These are phyloP conservation scores for Coccyzus lansbergi DNA, from an alignment of 2,797 vertebrate genomes.

Conservation along the genomic window DNA sequence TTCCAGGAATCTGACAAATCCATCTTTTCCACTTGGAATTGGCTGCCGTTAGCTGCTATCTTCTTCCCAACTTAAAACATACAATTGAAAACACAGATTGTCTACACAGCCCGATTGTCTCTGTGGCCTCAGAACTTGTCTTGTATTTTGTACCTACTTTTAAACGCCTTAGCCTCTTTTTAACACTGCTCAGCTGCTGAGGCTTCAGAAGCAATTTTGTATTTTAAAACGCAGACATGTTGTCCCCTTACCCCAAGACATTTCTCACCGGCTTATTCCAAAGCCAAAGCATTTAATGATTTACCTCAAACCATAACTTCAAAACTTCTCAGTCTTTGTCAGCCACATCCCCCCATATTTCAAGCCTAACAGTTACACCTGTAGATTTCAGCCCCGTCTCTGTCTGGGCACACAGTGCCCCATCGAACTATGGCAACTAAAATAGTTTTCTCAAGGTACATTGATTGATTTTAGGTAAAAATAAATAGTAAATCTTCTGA, in stretches of 20 bases:
- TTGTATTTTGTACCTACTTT: constrained; percentile 23
- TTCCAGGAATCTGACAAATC: neutral
- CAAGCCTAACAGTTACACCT: neutral
- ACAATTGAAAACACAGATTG: constrained; percentile 50
- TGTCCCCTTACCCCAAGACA: neutral
- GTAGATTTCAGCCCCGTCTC: neutral
- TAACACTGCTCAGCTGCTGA: constrained; percentile 30
- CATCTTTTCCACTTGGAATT: neutral
- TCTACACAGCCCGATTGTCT: constrained; percentile 69
- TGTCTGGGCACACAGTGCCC: constrained; percentile 1
- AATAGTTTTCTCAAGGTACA: neutral
- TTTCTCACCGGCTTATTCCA: constrained; percentile 42
- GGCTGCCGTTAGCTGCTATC: neutral
- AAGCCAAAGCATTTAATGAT: constrained; percentile 28
- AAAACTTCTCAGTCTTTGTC: neutral
- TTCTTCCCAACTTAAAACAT: neutral
- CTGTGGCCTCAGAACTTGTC: constrained; percentile 2
- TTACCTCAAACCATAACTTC: constrained; percentile 33
- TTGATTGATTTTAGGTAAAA: neutral
- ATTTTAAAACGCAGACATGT: neutral
- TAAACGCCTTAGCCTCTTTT: neutral
- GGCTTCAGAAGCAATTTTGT: constrained; percentile 2
- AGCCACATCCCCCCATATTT: neutral
- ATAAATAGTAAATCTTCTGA: neutral
- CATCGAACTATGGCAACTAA: neutral